Evolutionary conservation across 2,797 vertebrate species (phyloP).

Genomic region (Poeciliopsis infans): DNA sequence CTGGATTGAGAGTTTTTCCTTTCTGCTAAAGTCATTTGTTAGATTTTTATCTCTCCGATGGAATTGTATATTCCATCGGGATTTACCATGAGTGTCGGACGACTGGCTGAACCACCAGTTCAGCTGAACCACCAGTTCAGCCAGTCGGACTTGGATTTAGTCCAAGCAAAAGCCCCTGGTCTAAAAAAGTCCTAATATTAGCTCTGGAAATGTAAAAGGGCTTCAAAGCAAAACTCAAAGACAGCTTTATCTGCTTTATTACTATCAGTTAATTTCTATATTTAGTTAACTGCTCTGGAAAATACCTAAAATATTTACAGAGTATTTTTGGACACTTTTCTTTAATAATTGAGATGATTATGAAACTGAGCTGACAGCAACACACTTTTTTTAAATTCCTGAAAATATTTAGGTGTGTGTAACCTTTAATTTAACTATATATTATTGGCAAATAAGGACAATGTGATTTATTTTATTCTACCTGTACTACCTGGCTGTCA

Average conservation of each 20-base stretch:
- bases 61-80: not conserved
- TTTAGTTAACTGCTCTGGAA: not conserved
- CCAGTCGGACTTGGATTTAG: not conserved
- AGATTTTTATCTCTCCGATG: conserved; percentile 52
- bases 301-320: not conserved
- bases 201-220: not conserved
- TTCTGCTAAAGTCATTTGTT: conserved; percentile 65
- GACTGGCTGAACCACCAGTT: too few species aligned
- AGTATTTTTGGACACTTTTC: not conserved
- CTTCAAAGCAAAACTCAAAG: not conserved
- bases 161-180: not conserved
- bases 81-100: too few species aligned
- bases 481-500: not conserved
- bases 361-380: not conserved
- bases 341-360: not conserved
- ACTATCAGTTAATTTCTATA: not conserved
- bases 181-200: not conserved
- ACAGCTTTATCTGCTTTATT: not conserved
- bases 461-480: not conserved
- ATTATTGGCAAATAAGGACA: not conserved
- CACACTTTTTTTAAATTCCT: too few species aligned
- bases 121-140: too few species aligned
- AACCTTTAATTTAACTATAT: not conserved
- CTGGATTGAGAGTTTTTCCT: conserved; percentile 74
- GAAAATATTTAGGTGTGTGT: too few species aligned